These are phyloP conservation scores for Rhagonycha lutea DNA, from an alignment of 2,888 invertebrate species.

Conservation along the genomic window DNA sequence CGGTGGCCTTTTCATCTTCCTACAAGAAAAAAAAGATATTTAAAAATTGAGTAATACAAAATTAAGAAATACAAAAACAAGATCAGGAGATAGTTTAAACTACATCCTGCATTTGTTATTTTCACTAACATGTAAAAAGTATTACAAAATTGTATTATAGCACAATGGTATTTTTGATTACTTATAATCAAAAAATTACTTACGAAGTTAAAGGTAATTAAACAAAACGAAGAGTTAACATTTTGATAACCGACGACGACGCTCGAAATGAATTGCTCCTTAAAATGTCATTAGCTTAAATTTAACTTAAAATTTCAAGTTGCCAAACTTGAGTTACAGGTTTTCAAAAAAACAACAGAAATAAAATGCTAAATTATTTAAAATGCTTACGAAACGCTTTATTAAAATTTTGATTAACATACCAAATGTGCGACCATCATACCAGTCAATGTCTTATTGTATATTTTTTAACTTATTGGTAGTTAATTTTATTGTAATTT, in stretches of 20 bases:
- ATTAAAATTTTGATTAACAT: neutral
- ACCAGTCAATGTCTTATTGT: neutral
- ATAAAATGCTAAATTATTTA: neutral
- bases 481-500: neutral
- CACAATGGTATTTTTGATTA: neutral
- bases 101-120: neutral
- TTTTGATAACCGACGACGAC: neutral
- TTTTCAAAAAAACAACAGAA: conserved; percentile 3
- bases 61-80: neutral
- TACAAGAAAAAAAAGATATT: conserved; percentile 16
- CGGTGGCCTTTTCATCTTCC: conserved; percentile 58
- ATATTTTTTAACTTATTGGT: neutral
- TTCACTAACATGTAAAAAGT: neutral
- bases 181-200: neutral
- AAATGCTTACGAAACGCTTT: neutral
- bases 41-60: conserved; percentile 11
- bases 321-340: conserved; percentile 17
- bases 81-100: neutral
- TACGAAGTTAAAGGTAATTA: neutral
- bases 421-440: neutral
- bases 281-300: neutral
- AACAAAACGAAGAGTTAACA: neutral
- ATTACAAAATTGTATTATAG: neutral
- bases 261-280: neutral
- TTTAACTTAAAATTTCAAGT: neutral